Percentiles rank a stretch among this genome's conserved stretches.
phyloP scores from a whole-genome alignment of 2,888 invertebrate species.

The Aphidius colemani region DNA sequence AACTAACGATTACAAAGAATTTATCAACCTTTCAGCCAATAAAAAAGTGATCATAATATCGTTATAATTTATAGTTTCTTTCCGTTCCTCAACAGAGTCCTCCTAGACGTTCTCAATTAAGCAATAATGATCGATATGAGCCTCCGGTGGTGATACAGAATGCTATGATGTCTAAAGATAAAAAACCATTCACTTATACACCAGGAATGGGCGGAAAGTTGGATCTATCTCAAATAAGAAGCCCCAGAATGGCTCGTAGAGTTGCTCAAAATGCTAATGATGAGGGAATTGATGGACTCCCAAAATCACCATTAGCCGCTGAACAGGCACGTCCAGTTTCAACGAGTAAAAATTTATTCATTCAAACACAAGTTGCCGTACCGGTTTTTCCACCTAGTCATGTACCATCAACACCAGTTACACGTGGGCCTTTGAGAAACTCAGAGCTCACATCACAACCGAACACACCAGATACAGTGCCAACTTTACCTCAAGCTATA shows the following conservation, averaged over 20 bases:
- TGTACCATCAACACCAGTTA: conserved; percentile 47
- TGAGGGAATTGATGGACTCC: conserved; percentile 68
- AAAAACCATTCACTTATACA: conserved; percentile 95
- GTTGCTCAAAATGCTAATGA: conserved; percentile 71
- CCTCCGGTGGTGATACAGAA: conserved; percentile 90
- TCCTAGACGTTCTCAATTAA: conserved; percentile 38
- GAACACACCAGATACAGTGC: conserved; percentile 49
- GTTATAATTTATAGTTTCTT: conserved; percentile 1
- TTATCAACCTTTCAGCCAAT: no score
- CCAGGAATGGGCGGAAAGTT: conserved; percentile 77
- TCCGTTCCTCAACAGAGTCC: conserved; percentile 21
- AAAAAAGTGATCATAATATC: no score
- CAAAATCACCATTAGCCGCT: conserved; percentile 63
- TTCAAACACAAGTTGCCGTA: conserved; percentile 69
- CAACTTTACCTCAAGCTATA: conserved; percentile 57
- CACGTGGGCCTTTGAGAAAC: conserved; percentile 38
- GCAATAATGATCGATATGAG: conserved; percentile 60
- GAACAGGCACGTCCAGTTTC: conserved; percentile 59
- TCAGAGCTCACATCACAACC: conserved; percentile 42
- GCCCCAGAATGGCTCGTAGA: conserved; percentile 86
- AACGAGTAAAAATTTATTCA: conserved; percentile 60
- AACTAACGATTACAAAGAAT: background rate
- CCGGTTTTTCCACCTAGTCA: conserved; percentile 66
- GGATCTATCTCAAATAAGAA: conserved; percentile 86
- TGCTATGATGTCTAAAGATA: conserved; percentile 94